Evolutionary conservation across 2,113 vertebrate species (phyloP), one percentile per base, ranked within the genome.

Genomic region (Engystomops pustulosus): DNA sequence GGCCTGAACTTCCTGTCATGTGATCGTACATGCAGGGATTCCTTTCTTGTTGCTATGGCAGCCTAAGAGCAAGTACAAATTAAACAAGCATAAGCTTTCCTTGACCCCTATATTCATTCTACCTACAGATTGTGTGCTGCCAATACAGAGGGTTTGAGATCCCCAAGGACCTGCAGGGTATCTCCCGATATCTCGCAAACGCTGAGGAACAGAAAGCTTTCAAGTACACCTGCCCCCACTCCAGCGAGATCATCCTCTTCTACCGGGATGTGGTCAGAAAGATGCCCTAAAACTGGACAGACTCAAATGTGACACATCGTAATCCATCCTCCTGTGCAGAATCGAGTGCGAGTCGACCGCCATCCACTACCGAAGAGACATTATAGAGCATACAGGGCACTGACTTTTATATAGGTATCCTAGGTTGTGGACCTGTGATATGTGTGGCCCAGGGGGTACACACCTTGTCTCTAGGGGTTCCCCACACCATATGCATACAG

Each of bases 171-270:
- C 92, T 98, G 84, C 83, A 0, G 0, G 91, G 92, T 0, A 86
- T 99, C 81, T 92, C 90, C 45, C 89, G 90, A 34, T 99, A 99
- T 87, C 91, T 98, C 87, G 86, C 88, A 4, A 86, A 86, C 0
- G 95, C 96, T 15, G 87, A 89, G 0, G 89, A 93, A 85, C 87
- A 86, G 83, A 95, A 95, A 17, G 95, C 95, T 88, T 99, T 98
- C 90, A 92, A 91, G 47, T 91, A 92, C 86, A 97, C 94, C 18
- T 98, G 97, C 58, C 97, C 98, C 10, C 93, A 91, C 0, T 91
- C 91, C 0, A 41, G 87, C 0, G 96, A 98, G 92, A 96, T 98
- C 25, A 68, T 96, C 58, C 79, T 88, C 11, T 96, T 95, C 65
- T 99, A 99, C 87, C 70, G 77, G 11, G 87, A 93, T 0, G 95